Evolutionary conservation across 2,113 vertebrate species (phyloP).

Genomic region (Macrotis lagotis): DNA sequence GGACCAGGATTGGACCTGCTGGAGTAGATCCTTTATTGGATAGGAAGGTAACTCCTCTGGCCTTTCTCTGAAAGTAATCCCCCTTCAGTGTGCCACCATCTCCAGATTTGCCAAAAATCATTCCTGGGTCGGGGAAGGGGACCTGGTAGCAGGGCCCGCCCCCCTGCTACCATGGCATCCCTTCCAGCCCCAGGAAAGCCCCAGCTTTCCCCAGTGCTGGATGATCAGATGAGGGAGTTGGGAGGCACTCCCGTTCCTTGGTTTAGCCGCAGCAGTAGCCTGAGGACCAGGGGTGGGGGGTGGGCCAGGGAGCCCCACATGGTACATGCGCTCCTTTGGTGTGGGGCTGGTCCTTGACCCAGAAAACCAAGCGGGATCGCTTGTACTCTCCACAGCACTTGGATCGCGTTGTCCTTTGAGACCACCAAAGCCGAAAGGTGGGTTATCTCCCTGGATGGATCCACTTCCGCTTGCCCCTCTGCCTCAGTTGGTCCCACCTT

Average conservation of each 20-base stretch:
- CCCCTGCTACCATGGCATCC: background rate
- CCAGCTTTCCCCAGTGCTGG: background rate
- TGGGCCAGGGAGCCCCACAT: background rate
- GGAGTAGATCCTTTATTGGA: background rate
- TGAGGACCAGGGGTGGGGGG: background rate
- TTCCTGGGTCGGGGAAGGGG: background rate
- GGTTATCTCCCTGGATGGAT: constrained; percentile 40
- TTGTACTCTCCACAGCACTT: constrained; percentile 31
- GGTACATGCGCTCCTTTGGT: background rate
- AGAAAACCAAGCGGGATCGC: constrained; percentile 26
- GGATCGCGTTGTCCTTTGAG: background rate
- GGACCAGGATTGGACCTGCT: background rate
- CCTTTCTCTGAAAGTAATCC: background rate
- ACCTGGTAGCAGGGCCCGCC: background rate
- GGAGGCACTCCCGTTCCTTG: too few species aligned
- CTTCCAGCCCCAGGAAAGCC: background rate
- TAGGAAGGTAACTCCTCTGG: background rate
- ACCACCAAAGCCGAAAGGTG: background rate
- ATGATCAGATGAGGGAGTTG: too few species aligned
- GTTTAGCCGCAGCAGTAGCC: background rate
- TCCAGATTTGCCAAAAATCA: background rate
- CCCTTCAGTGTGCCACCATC: background rate
- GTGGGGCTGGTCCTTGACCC: constrained; percentile 56
- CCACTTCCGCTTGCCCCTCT: background rate
- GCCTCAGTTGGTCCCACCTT: background rate